A percentile compares a stretch with the other conserved stretches of the same genome.
phyloP scores from a whole-genome alignment of 2,113 vertebrate genomes.

The Aegithalos caudatus region DNA sequence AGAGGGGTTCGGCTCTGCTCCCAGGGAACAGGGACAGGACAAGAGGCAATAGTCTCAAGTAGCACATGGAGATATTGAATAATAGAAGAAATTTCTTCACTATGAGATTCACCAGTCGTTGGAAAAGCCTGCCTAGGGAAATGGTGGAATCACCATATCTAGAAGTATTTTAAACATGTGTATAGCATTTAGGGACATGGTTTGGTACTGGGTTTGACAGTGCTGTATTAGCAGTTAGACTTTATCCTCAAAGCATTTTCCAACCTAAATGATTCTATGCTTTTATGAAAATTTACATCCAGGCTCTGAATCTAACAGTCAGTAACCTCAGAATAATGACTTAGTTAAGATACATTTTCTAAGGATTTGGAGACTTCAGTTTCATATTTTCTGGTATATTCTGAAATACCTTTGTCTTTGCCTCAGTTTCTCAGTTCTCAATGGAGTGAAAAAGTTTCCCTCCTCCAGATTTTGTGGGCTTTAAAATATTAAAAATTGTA shows the following conservation, averaged over 20 bases:
- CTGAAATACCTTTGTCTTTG: not conserved
- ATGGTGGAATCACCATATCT: not conserved
- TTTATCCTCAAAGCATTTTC: not conserved
- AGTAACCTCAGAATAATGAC: not conserved
- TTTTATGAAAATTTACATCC: not conserved
- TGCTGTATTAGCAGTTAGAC: no score
- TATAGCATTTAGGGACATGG: no score
- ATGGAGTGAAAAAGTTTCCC: not conserved
- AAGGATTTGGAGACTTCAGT: not conserved
- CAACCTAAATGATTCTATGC: not conserved
- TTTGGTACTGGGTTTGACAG: not conserved
- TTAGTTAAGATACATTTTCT: not conserved
- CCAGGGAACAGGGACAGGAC: not conserved
- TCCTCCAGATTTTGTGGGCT: not conserved
- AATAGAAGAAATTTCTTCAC: not conserved
- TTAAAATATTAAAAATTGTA: not conserved
- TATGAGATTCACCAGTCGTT: not conserved
- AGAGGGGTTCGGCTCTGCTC: fast-evolving
- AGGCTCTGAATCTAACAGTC: fast-evolving
- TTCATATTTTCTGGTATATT: not conserved
- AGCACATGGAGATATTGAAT: not conserved
- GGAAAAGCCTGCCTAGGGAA: not conserved
- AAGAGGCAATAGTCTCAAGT: fast-evolving
- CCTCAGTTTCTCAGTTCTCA: not conserved
- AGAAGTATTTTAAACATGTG: not conserved